Base-by-base conservation (phyloP, 2,113 vertebrate species). In the Amphilophus citrinellus region DNA sequence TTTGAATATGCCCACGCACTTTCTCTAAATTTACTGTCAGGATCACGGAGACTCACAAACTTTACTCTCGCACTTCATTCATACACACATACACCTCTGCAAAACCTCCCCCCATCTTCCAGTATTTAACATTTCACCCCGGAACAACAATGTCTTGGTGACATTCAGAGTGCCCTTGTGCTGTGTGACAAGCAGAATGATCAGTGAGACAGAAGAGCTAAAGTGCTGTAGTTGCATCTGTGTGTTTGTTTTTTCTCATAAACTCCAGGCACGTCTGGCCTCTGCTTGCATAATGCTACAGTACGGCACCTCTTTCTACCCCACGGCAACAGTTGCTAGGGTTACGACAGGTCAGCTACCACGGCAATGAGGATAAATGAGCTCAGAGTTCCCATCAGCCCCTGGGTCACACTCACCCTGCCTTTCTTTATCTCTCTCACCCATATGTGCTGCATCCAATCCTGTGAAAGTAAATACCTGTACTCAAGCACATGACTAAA, bases 321-420 rank as follows among this genome's bases (percentile, higher is more conserved):
- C 81, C 24, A 44, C 18, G 8, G 91, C 90, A 86, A 88, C 89
- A 89, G 92, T 94, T 92, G 86, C 93, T 79, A 90, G 82, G 93
- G 92, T 93, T 94, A 93, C 89, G 14, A 90, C 86, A 88, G 91
- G 88, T 94, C 88, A 65, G 77, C 78, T 75, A 81, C 84, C 35
- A 6, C 82, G 60, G 79, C 37, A 37, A 88, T 84, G 89, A 89
- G 89, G 84, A 94, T 90, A 90, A 89, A 94, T 87, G 86, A 94
- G 92, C 91, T 89, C 76, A 80, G 61, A 73, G 87, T 87, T 89
- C 80, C 91, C 84, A 93, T 91, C 88, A 82, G 75, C 89, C 91
- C 81, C 60, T 27, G 82, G 88, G 87, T 86, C 86, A 82, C 68
- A n/a, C 77, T 58, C 50, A 37, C 80, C 71, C 61, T 82, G 18